phyloP scores from a whole-genome alignment of 2,888 invertebrate species.

The Branchinecta sandiegonensis region DNA sequence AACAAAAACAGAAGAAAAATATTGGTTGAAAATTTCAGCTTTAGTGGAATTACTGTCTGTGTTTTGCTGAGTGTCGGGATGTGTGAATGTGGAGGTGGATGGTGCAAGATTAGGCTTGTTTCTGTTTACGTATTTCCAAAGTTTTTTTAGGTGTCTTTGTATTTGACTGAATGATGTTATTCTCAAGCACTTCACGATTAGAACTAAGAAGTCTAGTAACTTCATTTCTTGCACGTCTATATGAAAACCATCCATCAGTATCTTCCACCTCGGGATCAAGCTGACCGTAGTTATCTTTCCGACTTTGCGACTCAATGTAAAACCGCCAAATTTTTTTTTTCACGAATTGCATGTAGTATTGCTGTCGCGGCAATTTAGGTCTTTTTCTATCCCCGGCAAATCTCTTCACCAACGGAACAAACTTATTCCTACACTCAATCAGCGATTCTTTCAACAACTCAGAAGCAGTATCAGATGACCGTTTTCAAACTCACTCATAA shows the following conservation, averaged over 20 bases:
- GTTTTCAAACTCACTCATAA: neutral
- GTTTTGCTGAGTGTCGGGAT: neutral
- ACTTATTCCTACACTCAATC: neutral
- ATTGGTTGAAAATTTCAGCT: neutral
- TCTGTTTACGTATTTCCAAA: slow-evolving; percentile 10
- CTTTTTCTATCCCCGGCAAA: neutral
- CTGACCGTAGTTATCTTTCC: neutral
- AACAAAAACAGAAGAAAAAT: slow-evolving; percentile 1
- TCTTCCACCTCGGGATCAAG: too few relatives aligned
- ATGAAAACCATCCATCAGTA: neutral
- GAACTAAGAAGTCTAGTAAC: neutral
- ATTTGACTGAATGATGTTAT: neutral
- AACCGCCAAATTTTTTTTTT: neutral
- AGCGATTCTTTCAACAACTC: neutral
- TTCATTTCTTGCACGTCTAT: neutral
- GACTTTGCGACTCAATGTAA: slow-evolving; percentile 1
- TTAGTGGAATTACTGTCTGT: too few relatives aligned
- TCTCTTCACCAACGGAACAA: slow-evolving; percentile 7
- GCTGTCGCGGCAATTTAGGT: neutral
- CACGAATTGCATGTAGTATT: slow-evolving; percentile 1
- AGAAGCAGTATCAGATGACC: neutral
- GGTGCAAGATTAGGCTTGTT: neutral
- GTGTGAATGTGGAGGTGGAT: neutral
- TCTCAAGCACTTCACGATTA: slow-evolving; percentile 8
- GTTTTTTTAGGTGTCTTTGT: neutral